These are phyloP conservation scores for Colaptes auratus DNA, from an alignment of 2,113 vertebrate species.

Conservation along the genomic window DNA sequence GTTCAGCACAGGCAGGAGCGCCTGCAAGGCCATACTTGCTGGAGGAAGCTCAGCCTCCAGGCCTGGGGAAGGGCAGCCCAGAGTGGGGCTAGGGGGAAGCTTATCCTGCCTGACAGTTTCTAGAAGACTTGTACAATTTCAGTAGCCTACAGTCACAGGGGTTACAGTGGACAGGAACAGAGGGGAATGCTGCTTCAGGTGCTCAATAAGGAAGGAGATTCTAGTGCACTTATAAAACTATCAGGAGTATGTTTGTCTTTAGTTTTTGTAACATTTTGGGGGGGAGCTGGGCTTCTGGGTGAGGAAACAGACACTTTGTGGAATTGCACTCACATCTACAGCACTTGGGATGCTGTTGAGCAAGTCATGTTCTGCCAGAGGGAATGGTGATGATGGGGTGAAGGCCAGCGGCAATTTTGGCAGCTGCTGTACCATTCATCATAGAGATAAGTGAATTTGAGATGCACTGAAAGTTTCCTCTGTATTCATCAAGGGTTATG, in stretches of 20 bases:
- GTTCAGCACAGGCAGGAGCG: rapidly evolving
- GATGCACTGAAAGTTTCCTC: background rate
- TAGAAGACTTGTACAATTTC: background rate
- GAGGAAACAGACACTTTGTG: background rate
- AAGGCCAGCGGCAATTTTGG: background rate
- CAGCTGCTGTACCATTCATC: background rate
- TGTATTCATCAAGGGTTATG: background rate
- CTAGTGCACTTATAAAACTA: background rate
- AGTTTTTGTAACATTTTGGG: background rate
- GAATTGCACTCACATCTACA: background rate
- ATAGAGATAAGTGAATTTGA: background rate
- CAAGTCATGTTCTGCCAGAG: background rate
- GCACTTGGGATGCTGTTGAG: background rate
- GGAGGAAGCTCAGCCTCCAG: background rate
- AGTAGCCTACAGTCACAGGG: background rate
- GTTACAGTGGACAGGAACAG: background rate
- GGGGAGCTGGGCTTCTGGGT: background rate
- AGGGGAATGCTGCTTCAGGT: background rate
- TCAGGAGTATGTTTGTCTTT: background rate
- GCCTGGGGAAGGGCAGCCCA: background rate
- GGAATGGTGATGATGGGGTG: background rate
- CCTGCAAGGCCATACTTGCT: background rate
- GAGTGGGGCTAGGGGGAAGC: background rate
- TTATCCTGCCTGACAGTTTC: background rate
- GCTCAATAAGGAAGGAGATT: background rate